These are phyloP conservation scores for Saguinus midas DNA, from an alignment of 2,113 vertebrate genomes.

Conservation along the genomic window DNA sequence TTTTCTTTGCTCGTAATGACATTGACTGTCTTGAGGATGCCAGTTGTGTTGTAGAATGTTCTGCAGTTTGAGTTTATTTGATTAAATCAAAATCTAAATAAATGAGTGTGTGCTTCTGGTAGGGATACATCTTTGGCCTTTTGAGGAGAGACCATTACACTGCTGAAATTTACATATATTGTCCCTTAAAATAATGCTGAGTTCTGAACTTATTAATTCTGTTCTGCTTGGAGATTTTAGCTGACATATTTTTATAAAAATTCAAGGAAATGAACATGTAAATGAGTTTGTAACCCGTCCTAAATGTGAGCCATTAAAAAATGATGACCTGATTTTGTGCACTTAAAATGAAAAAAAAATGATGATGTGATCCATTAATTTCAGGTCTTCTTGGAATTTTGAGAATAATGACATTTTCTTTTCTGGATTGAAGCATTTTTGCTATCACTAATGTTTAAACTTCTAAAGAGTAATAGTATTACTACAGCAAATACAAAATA, in stretches of 20 bases:
- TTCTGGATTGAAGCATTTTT: slow-evolving; percentile 9
- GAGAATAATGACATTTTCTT: slow-evolving; percentile 7
- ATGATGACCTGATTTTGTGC: neutral
- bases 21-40: neutral
- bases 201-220: neutral
- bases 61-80: neutral
- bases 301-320: slow-evolving; percentile 32
- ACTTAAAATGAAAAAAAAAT: neutral
- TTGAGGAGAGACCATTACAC: neutral
- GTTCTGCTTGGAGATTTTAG: neutral
- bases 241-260: slow-evolving; percentile 1
- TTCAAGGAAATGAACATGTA: neutral
- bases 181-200: neutral
- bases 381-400: neutral
- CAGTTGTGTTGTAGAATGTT: neutral
- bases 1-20: neutral
- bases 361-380: neutral
- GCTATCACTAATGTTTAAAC: neutral
- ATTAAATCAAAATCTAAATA: neutral
- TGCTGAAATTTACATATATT: neutral
- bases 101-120: neutral
- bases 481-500: neutral
- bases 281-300: neutral
- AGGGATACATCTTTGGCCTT: neutral
- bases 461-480: neutral